Evolutionary conservation across 2,113 vertebrate genomes (phyloP).

Genomic region (Ptilonorhynchus violaceus): DNA sequence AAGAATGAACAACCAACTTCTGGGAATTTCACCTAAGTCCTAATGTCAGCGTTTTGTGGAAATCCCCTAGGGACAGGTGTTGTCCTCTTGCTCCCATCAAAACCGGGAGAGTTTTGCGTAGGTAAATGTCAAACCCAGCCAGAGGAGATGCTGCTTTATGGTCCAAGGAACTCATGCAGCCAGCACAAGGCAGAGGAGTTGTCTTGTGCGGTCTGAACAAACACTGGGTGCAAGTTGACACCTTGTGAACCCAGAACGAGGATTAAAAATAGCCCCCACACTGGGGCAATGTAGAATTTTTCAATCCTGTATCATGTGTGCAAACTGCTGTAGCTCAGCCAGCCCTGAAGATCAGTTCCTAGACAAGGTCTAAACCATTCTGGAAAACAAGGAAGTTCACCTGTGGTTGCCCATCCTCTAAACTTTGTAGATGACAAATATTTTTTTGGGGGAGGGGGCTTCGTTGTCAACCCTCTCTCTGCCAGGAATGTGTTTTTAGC

Average conservation of each 20-base stretch:
- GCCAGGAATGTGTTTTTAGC: background rate
- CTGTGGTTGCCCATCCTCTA: background rate
- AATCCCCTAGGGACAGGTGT: background rate
- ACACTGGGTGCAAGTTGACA: background rate
- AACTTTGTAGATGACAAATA: background rate
- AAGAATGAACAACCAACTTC: background rate
- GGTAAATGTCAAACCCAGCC: background rate
- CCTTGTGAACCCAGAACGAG: background rate
- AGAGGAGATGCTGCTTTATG: background rate
- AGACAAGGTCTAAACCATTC: background rate
- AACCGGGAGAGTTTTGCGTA: background rate
- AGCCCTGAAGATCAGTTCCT: background rate
- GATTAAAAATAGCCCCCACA: background rate
- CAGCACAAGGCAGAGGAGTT: background rate
- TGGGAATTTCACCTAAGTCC: background rate
- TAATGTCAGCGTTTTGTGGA: background rate
- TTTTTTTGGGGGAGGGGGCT: background rate
- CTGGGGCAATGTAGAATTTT: background rate
- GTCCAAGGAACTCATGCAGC: background rate
- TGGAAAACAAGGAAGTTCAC: background rate
- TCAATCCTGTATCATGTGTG: rapidly evolving
- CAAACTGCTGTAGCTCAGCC: background rate
- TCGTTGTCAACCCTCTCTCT: background rate
- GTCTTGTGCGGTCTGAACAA: background rate
- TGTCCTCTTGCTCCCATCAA: background rate